Conservation (phyloP, 2,797 vertebrate species). For the Poeciliopsis gracilis region DNA sequence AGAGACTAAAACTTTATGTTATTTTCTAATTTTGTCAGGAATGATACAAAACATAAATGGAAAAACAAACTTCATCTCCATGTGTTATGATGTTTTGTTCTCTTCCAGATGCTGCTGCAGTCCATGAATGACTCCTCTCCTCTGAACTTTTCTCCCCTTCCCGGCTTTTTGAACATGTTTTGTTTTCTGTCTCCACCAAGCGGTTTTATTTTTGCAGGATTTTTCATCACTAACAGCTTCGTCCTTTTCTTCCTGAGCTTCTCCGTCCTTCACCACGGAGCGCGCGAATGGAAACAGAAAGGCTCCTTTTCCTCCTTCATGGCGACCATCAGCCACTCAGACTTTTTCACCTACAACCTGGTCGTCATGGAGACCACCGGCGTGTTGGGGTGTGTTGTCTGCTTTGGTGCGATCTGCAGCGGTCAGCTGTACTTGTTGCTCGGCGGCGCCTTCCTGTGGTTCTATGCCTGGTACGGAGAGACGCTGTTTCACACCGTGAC, state of each 20-base stretch:
- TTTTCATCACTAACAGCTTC: background rate
- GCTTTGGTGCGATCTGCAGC: background rate
- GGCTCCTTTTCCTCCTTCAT: background rate
- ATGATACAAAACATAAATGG: background rate
- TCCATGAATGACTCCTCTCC: background rate
- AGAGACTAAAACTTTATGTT: background rate
- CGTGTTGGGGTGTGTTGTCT: background rate
- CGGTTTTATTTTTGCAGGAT: background rate
- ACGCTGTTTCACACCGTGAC: constrained; percentile 8
- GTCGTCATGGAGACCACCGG: background rate
- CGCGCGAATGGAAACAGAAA: background rate
- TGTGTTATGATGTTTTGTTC: too few relatives aligned
- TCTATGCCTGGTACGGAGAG: background rate
- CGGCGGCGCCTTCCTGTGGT: fast-evolving
- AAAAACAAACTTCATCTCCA: background rate
- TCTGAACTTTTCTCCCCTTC: background rate
- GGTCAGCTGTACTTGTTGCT: fast-evolving
- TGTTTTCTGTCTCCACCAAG: background rate
- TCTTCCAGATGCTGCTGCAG: background rate
- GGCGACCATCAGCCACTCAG: background rate
- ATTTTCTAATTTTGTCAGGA: background rate
- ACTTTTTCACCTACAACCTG: constrained; percentile 21
- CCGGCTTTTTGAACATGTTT: background rate
- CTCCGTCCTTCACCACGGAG: background rate
- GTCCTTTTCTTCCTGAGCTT: background rate